Base-by-base conservation (phyloP, 2,113 vertebrate species). In the Mobula birostris region DNA sequence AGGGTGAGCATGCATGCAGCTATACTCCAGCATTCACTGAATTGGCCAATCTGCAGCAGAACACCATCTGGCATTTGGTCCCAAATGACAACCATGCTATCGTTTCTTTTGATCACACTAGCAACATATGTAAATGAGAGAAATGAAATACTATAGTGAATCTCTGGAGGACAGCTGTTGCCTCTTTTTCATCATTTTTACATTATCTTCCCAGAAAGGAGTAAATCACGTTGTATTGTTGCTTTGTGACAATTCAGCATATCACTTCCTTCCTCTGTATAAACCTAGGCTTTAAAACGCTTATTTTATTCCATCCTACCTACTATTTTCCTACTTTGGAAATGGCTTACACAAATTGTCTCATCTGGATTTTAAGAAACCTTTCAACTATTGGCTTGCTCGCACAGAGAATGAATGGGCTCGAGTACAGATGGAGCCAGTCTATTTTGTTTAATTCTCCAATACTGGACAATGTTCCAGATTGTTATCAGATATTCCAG, bases 11-110 rank as follows among this genome's bases (percentile, higher is more conserved):
- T 48, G 21, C 70, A 76, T 40, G 32, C 70, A 72, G 11, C 68
- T 93, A 29, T 27, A 93, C 4, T 14, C 21, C 40, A 72, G 32
- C 6, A 56, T 56, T 76, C 68, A 24, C 48, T 27, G 7, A 3
- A 29, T 3, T 74, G 40, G 68, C 66, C 66, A 70, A 48, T 93
- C 90, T 76, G 70, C 68, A 66, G 3, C 85, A 90, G 85, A 90
- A 66, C 85, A 90, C 85, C 85, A 90, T 90, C 85, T 90, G 85
- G 85, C 61, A 90, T 90, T 32, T 66, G 70, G 40, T 93, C 91
- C 91, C 91, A 74, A 93, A 93, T 93, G 91, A 40, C 70, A 68
- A 19, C 66, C 19, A 40, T 48, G 21, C 68, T 15, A 56, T 48
- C 70, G 24, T 93, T 93, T 56, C 91, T 74, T 93, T 93, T 93